Conservation (phyloP, 2,888 invertebrate species). For the Heliconius ethilla region DNA sequence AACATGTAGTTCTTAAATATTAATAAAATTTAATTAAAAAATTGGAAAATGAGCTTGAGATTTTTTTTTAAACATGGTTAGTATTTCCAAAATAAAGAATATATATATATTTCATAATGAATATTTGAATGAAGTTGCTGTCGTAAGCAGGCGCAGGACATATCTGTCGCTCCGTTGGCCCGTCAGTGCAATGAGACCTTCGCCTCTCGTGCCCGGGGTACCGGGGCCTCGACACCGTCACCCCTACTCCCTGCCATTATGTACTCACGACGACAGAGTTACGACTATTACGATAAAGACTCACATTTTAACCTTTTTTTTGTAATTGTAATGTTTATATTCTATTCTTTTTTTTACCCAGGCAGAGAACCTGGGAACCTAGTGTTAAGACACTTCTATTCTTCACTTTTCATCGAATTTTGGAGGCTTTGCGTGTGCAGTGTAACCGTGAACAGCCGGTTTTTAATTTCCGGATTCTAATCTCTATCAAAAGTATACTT, state of each 20-base stretch:
- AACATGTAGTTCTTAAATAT: neutral
- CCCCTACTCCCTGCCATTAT: neutral
- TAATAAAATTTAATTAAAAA: neutral
- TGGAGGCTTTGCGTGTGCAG: no score
- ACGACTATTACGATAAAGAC: neutral
- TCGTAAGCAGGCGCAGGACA: neutral
- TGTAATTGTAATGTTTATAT: neutral
- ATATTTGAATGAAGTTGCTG: neutral
- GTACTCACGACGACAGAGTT: neutral
- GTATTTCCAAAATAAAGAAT: no score
- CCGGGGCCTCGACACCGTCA: conserved; percentile 30
- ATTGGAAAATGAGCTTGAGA: neutral
- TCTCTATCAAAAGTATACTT: neutral
- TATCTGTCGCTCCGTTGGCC: neutral
- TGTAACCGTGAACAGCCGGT: neutral
- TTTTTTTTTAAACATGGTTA: no score
- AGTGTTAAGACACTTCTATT: no score
- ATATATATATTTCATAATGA: neutral
- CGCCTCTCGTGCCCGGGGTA: neutral
- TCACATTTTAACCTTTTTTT: conserved; percentile 1
- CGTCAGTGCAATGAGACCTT: conserved; percentile 22
- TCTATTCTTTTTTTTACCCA: neutral
- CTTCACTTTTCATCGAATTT: no score
- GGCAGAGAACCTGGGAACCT: no score
- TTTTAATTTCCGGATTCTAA: neutral